Evolutionary conservation across 1,140 invertebrate genomes (phyloP).

Genomic region (Luehdorfia chinensis): DNA sequence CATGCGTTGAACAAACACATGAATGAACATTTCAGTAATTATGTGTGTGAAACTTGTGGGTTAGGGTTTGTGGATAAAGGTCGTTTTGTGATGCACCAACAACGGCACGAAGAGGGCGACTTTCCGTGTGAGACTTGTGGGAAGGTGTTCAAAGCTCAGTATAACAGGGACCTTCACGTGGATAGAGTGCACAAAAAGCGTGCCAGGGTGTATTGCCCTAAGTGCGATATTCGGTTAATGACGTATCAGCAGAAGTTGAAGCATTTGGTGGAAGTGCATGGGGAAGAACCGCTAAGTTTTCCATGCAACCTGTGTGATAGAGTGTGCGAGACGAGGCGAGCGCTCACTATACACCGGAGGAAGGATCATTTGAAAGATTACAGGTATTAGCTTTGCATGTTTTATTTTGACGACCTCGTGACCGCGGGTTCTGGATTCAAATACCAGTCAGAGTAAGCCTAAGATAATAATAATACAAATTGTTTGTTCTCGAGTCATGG

Average conservation of each 20-base stretch:
- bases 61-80: conserved; percentile 76
- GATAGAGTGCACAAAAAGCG: conserved; percentile 57
- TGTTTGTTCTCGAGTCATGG: too few species aligned
- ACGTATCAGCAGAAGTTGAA: conserved; percentile 63
- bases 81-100: conserved; percentile 68
- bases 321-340: conserved; percentile 69
- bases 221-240: conserved; percentile 59
- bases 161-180: conserved; percentile 59
- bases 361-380: conserved; percentile 63
- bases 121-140: conserved; percentile 74
- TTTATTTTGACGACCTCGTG: conserved; percentile 4
- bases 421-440: too few species aligned
- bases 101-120: conserved; percentile 59
- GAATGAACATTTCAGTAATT: conserved; percentile 68
- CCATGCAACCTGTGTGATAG: conserved; percentile 71
- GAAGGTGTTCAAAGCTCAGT: conserved; percentile 51
- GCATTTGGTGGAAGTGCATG: conserved; percentile 69
- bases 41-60: conserved; percentile 81
- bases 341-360: conserved; percentile 60
- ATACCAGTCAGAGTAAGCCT: too few species aligned
- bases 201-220: conserved; percentile 58
- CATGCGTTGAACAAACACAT: conserved; percentile 66
- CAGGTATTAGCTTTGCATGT: too few species aligned
- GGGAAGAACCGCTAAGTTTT: conserved; percentile 69
- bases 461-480: too few species aligned